These are phyloP conservation scores for Gadus macrocephalus DNA, from an alignment of 2,113 vertebrate genomes.

Conservation along the genomic window DNA sequence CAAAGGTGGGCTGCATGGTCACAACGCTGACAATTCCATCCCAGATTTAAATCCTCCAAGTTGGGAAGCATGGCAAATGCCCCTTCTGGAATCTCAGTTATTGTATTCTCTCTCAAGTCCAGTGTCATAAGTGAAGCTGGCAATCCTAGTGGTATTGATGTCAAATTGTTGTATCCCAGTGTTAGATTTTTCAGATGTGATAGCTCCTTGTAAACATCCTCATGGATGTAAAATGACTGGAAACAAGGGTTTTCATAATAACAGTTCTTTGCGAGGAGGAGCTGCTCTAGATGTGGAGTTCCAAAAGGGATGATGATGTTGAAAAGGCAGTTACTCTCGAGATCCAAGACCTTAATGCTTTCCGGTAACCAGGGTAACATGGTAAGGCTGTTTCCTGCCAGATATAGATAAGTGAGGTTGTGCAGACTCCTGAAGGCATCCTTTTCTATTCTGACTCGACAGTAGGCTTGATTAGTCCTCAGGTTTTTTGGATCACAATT, in stretches of 20 bases:
- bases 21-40: conserved; percentile 80
- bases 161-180: conserved; percentile 80
- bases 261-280: conserved; percentile 67
- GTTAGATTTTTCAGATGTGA: conserved; percentile 59
- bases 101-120: conserved; percentile 72
- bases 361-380: conserved; percentile 64
- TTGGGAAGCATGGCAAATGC: conserved; percentile 62
- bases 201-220: conserved; percentile 57
- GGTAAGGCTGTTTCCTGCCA: conserved; percentile 72
- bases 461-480: conserved; percentile 34
- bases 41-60: conserved; percentile 61
- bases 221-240: conserved; percentile 57
- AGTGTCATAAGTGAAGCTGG: conserved; percentile 66
- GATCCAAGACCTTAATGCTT: conserved; percentile 54
- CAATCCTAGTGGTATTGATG: conserved; percentile 63
- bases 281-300: conserved; percentile 52
- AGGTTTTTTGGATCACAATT: conserved; percentile 62
- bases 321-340: conserved; percentile 67
- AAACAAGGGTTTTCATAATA: conserved; percentile 73
- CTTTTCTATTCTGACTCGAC: conserved; percentile 55
- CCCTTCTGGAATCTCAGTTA: conserved; percentile 48
- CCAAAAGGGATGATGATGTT: conserved; percentile 48
- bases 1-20: conserved; percentile 75
- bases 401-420: conserved; percentile 52
- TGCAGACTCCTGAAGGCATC: conserved; percentile 58